Base-by-base conservation (phyloP, 2,888 invertebrate genomes). In the Ormyrus thymus region DNA sequence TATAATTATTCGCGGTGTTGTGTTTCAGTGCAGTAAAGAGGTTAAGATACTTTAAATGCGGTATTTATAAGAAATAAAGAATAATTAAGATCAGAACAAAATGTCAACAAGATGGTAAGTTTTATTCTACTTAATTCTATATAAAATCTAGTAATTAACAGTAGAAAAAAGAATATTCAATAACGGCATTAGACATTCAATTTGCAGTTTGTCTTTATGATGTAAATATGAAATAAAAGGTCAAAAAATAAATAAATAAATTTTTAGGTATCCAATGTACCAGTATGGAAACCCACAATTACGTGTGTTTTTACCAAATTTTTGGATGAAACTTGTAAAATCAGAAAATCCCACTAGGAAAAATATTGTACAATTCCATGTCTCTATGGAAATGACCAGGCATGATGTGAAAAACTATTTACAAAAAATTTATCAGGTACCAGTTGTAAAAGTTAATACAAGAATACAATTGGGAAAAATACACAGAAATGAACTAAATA, bases 371-470 rank as follows among this genome's bases (percentile, higher is more conserved):
- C 93, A 95, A 72, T 99, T 99, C 90, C 93, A 95, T 69, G 97
- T 97, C 84, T 97, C 98, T 8, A 95, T 96, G 91, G 94, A 97
- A 92, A 99, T 99, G 99, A 97, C 97, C 0, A 94, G 93, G 88
- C 87, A 92, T 85, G 99, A 99, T 90, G 92, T 99, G 0, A 94
- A 94, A 88, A 97, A 97, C 90, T 99, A 99, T 90, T 91, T 99
- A 83, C 95, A 97, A 88, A 98, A 98, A 91, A 98, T 99, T 83
- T 99, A 99, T 88, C 93, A 96, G 79, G 91, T 99, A 11, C 94
- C 95, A 43, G 94, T 97, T 0, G 90, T 95, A 1, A 92, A 95
- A 86, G 94, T 99, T 0, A 92, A 94, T 79, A 97, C 96, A 0
- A 92, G 93, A 85, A 95, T 97, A 80, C 92, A 92, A 58, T 84